Evolutionary conservation across 2,797 vertebrate species (phyloP).

Genomic region (Brachymystax lenok): DNA sequence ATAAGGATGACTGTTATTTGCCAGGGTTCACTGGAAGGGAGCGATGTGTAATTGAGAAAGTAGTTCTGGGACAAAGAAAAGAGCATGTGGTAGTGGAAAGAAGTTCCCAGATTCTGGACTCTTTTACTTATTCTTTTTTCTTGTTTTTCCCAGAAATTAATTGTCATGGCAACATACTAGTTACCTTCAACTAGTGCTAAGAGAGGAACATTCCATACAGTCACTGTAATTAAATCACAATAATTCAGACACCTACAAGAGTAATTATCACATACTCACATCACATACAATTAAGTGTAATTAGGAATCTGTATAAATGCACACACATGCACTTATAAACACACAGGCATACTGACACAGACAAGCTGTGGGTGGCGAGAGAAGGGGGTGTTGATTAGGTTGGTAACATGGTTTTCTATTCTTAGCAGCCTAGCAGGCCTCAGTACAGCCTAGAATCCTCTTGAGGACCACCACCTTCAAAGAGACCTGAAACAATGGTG

Average conservation of each 20-base stretch:
- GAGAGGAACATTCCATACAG: neutral
- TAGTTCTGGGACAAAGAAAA: constrained; percentile 12
- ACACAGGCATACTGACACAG: constrained; percentile 5
- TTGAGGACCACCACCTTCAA: constrained; percentile 28
- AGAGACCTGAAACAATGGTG: constrained; percentile 25
- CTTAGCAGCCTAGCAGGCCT: constrained; percentile 30
- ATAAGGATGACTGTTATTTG: constrained; percentile 26
- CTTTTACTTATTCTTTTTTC: neutral
- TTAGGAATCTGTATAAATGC: too few relatives aligned
- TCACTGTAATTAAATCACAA: constrained; percentile 12
- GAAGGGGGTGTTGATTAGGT: neutral
- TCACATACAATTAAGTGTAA: too few relatives aligned
- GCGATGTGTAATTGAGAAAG: constrained; percentile 23
- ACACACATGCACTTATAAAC: neutral
- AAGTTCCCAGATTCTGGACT: constrained; percentile 4
- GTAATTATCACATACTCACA: too few relatives aligned
- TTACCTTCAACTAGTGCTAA: neutral
- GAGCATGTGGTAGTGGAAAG: neutral
- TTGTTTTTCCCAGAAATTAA: constrained; percentile 29
- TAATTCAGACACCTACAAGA: too few relatives aligned
- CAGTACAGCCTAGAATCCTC: constrained; percentile 31
- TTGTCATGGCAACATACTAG: constrained; percentile 51
- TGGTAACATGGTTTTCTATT: constrained; percentile 48
- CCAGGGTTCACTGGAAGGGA: constrained; percentile 21
- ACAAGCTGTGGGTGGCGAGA: neutral